phyloP scores from a whole-genome alignment of 2,888 invertebrate genomes.

The Dysmachus trigonus region DNA sequence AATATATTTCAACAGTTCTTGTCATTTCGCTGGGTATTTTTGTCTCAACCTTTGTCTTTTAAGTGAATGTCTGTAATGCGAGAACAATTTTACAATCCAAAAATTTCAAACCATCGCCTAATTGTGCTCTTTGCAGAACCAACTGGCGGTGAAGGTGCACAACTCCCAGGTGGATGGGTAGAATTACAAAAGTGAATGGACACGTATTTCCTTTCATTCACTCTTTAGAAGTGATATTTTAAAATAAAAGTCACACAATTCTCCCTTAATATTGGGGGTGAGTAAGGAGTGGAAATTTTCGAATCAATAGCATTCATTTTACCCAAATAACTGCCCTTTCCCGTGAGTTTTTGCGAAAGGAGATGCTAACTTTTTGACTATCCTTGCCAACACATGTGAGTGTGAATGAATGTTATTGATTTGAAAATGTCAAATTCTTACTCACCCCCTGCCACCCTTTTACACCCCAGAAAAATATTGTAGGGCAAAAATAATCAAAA shows the following conservation, averaged over 20 bases:
- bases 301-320: too few relatives aligned
- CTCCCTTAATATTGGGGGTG: not conserved
- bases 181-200: not conserved
- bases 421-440: too few relatives aligned
- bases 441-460: too few relatives aligned
- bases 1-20: conserved; percentile 16
- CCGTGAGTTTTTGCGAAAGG: too few relatives aligned
- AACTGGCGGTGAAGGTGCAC: not conserved
- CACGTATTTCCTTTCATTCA: not conserved
- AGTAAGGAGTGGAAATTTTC: too few relatives aligned
- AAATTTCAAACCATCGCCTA: not conserved
- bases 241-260: not conserved
- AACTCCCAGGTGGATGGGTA: not conserved
- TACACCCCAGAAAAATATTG: too few relatives aligned
- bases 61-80: not conserved
- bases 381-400: too few relatives aligned
- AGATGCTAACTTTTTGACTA: too few relatives aligned
- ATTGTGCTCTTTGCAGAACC: not conserved
- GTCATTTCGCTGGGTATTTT: not conserved
- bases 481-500: too few relatives aligned
- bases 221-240: not conserved
- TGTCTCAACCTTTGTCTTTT: not conserved
- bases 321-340: too few relatives aligned
- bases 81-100: not conserved
- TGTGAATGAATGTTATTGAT: too few relatives aligned